These are phyloP conservation scores for Cyclophora punctaria DNA, from an alignment of 2,888 invertebrate species.

Conservation along the genomic window DNA sequence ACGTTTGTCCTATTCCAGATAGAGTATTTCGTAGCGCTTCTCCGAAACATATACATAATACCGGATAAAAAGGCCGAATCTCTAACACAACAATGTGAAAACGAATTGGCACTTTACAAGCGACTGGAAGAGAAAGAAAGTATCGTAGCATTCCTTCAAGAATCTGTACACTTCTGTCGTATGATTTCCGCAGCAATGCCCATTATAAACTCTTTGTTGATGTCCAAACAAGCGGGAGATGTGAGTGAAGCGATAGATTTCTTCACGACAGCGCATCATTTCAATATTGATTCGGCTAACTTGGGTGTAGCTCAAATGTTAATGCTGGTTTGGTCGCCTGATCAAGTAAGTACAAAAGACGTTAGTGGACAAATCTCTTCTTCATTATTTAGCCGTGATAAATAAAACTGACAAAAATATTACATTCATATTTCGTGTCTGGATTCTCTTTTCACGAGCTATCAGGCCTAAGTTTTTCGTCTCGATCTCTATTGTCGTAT, in stretches of 20 bases:
- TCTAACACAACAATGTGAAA: constrained; percentile 57
- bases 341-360: constrained; percentile 65
- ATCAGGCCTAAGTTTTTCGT: no score
- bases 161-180: constrained; percentile 71
- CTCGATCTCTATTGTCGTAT: no score
- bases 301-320: constrained; percentile 85
- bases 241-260: constrained; percentile 93
- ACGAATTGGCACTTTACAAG: constrained; percentile 62
- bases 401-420: no score
- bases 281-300: constrained; percentile 83
- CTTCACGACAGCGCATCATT: constrained; percentile 86
- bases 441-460: no score
- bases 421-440: no score
- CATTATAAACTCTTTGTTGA: constrained; percentile 82
- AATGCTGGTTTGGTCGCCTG: constrained; percentile 86
- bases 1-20: constrained; percentile 38
- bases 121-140: constrained; percentile 76
- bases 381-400: no score
- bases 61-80: constrained; percentile 48
- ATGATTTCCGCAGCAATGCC: constrained; percentile 64
- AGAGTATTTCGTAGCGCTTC: constrained; percentile 59
- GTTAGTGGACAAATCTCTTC: no score
- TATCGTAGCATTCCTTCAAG: constrained; percentile 83
- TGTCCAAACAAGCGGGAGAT: constrained; percentile 83
- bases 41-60: constrained; percentile 58